A percentile compares a stretch with the other conserved stretches of the same genome.
These are phyloP conservation scores for Panzeria rudis DNA, from an alignment of 2,888 invertebrate genomes.

Conservation along the genomic window DNA sequence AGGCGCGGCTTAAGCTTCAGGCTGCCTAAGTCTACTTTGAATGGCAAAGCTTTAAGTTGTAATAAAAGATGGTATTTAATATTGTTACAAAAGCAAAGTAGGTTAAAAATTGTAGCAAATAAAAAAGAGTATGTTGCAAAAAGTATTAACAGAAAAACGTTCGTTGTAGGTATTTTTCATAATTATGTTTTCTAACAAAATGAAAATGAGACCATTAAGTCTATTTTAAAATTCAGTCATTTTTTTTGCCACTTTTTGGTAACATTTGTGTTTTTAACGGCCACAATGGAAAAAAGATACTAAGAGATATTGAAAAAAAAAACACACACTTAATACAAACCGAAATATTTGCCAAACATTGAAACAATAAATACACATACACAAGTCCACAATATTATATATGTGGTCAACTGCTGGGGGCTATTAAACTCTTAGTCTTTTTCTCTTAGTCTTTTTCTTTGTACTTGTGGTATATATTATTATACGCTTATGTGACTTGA, in stretches of 20 bases:
- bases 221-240: conserved; percentile 42
- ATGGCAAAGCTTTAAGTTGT: conserved; percentile 20
- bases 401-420: conserved; percentile 68
- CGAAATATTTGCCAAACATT: conserved; percentile 24
- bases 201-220: conserved; percentile 53
- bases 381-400: conserved; percentile 26
- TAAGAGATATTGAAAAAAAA: not conserved
- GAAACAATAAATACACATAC: conserved; percentile 15
- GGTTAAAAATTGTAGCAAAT: conserved; percentile 62
- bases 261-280: conserved; percentile 60
- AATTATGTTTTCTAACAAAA: conserved; percentile 47
- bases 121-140: conserved; percentile 32
- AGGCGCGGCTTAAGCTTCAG: conserved; percentile 62
- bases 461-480: conserved; percentile 29
- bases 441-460: not conserved
- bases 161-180: not conserved
- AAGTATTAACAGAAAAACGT: not conserved
- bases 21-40: conserved; percentile 22
- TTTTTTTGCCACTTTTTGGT: conserved; percentile 52
- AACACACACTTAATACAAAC: not conserved
- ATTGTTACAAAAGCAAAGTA: conserved; percentile 16
- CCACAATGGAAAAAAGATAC: conserved; percentile 33
- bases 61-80: conserved; percentile 60
- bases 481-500: conserved; percentile 62
- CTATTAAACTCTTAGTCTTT: conserved; percentile 58